These are phyloP conservation scores for Parauchenoglanis ngamensis DNA, from an alignment of 2,797 vertebrate genomes.

Conservation along the genomic window DNA sequence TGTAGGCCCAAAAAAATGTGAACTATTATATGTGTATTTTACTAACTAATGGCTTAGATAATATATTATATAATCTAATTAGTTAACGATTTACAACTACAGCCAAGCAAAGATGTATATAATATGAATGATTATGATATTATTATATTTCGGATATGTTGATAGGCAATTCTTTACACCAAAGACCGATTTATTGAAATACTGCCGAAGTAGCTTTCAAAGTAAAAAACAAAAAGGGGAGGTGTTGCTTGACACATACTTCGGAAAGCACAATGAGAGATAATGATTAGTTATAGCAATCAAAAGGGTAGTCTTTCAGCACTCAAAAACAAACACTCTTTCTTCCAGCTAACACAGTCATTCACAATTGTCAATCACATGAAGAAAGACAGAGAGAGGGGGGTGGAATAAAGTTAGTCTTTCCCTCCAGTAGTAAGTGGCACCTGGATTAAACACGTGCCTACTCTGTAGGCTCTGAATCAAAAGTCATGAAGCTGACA, in stretches of 20 bases:
- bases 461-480: slow-evolving; percentile 12
- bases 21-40: background rate
- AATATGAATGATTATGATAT: background rate
- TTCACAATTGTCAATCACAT: slow-evolving; percentile 50
- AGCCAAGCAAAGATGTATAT: background rate
- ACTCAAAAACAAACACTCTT: slow-evolving; percentile 50
- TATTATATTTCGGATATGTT: background rate
- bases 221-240: slow-evolving; percentile 12
- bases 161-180: background rate
- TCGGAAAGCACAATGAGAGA: slow-evolving; percentile 22
- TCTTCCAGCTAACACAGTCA: slow-evolving; percentile 44
- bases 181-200: background rate
- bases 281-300: slow-evolving; percentile 40
- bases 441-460: slow-evolving; percentile 47
- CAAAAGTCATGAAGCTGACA: slow-evolving; percentile 31
- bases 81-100: background rate
- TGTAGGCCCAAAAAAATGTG: background rate
- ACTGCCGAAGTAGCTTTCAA: background rate
- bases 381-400: background rate
- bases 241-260: slow-evolving; percentile 20
- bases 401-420: slow-evolving; percentile 18
- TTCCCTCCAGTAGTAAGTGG: slow-evolving; percentile 47
- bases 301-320: slow-evolving; percentile 41
- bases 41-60: background rate
- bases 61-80: background rate